Evolutionary conservation across 2,797 vertebrate species (phyloP).

Genomic region (Borostomias antarcticus): DNA sequence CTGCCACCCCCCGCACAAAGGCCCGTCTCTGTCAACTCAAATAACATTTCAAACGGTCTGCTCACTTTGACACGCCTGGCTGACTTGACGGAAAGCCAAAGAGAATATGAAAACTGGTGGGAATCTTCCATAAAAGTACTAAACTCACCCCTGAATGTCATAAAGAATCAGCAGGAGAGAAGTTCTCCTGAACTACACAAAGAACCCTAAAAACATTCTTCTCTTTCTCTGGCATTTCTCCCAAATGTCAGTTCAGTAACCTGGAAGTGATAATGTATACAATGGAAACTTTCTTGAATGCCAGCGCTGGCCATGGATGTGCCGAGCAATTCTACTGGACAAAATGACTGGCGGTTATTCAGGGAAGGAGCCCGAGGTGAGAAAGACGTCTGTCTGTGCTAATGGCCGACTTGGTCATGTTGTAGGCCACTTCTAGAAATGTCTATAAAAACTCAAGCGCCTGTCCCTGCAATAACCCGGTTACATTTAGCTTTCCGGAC

Average conservation of each 20-base stretch:
- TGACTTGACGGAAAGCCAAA: conserved; percentile 47
- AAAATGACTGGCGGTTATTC: conserved; percentile 33
- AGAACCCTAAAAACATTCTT: conserved; percentile 46
- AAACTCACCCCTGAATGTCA: conserved; percentile 10
- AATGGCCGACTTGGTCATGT: conserved; percentile 24
- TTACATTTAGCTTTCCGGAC: conserved; percentile 53
- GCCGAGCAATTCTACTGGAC: conserved; percentile 37
- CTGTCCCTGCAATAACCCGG: conserved; percentile 47
- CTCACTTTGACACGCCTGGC: conserved; percentile 49
- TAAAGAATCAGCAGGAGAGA: conserved; percentile 40
- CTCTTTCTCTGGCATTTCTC: conserved; percentile 66
- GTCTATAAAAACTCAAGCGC: conserved; percentile 43
- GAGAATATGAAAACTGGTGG: conserved; percentile 34
- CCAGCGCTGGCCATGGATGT: conserved; percentile 54
- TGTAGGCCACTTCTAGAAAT: conserved; percentile 39
- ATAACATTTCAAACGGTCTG: conserved; percentile 62
- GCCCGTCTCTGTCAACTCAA: conserved; percentile 69
- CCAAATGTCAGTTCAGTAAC: conserved; percentile 76
- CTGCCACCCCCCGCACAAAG: too few relatives aligned
- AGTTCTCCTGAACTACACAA: conserved; percentile 25
- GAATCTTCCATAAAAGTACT: conserved; percentile 28
- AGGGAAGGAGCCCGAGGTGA: conserved; percentile 29
- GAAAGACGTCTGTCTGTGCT: conserved; percentile 36
- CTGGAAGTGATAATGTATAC: conserved; percentile 64
- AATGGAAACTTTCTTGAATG: conserved; percentile 70